These are phyloP conservation scores for Cryptus viduatorius DNA, from an alignment of 2,888 invertebrate species.

Conservation along the genomic window DNA sequence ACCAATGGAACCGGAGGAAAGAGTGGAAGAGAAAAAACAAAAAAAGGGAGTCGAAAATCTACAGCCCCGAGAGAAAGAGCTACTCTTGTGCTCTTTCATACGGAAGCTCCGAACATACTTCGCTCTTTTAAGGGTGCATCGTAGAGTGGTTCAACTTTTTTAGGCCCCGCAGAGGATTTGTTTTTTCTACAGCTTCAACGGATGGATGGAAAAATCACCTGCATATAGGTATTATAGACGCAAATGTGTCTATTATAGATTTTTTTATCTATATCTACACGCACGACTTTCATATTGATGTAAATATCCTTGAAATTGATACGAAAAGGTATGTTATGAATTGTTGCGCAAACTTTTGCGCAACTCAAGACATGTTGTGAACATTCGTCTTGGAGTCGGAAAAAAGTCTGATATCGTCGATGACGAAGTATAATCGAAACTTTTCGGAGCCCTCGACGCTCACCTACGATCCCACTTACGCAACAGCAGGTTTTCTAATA, in stretches of 20 bases:
- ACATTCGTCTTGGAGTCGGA: not conserved
- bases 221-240: not conserved
- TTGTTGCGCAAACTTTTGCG: too few relatives aligned
- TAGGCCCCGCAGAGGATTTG: not conserved
- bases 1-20: not conserved
- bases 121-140: conserved; percentile 16
- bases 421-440: too few relatives aligned
- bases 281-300: too few relatives aligned
- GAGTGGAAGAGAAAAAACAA: not conserved
- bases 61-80: conserved; percentile 6
- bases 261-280: too few relatives aligned
- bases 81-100: conserved; percentile 21
- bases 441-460: too few relatives aligned
- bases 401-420: not conserved
- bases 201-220: not conserved
- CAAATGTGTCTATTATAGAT: too few relatives aligned
- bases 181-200: conserved; percentile 5
- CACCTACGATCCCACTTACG: not conserved
- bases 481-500: conserved; percentile 28
- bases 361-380: too few relatives aligned
- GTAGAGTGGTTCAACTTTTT: conserved; percentile 14
- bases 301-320: too few relatives aligned
- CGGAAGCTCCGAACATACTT: conserved; percentile 30
- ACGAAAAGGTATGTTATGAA: too few relatives aligned
- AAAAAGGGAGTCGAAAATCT: conserved; percentile 1